phyloP scores from a whole-genome alignment of 1,140 invertebrate species.

The Acromyrmex echinatior region DNA sequence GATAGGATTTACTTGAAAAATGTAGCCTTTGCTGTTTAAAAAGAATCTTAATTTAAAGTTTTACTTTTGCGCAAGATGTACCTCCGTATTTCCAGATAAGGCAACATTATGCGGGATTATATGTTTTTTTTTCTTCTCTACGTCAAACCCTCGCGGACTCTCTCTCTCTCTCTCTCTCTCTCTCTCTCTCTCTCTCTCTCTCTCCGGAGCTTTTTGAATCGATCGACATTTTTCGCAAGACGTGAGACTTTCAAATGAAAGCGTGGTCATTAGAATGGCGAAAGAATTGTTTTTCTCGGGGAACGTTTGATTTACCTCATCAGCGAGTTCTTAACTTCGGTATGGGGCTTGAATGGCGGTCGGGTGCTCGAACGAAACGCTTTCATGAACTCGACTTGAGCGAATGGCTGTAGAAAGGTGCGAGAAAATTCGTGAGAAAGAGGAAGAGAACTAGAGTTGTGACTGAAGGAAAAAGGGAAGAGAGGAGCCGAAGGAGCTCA shows the following conservation, averaged over 20 bases:
- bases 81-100: constrained; percentile 24
- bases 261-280: constrained; percentile 58
- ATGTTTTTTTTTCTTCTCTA: background rate
- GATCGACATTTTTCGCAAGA: constrained; percentile 28
- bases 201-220: background rate
- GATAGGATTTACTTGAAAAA: constrained; percentile 1
- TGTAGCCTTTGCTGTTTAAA: constrained; percentile 22
- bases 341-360: constrained; percentile 62
- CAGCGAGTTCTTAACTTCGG: constrained; percentile 69
- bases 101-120: constrained; percentile 13
- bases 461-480: background rate
- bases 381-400: constrained; percentile 63
- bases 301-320: constrained; percentile 72
- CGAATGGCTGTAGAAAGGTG: constrained; percentile 42
- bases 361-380: constrained; percentile 65
- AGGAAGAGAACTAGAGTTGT: background rate
- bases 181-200: background rate
- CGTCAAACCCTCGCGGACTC: background rate
- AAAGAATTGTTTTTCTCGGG: constrained; percentile 58
- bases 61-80: background rate
- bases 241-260: constrained; percentile 45
- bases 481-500: constrained; percentile 6
- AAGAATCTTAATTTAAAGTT: constrained; percentile 38
- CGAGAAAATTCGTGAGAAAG: constrained; percentile 49
- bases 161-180: background rate